Base-by-base conservation (phyloP, 2,888 invertebrate species). In the Agrotis clavis region DNA sequence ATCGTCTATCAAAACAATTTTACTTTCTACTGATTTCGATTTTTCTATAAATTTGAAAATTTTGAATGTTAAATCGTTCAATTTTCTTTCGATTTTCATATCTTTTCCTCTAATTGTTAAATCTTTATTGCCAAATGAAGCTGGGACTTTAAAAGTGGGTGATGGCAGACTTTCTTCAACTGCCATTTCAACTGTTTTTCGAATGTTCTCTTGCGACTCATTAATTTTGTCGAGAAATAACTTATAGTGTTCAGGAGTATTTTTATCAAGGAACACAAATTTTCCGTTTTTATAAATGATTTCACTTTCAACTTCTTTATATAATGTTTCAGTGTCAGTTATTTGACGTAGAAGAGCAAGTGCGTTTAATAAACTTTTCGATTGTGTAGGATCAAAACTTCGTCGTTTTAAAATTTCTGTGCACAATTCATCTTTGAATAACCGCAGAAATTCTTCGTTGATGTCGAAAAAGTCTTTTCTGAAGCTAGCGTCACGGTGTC, bases 111-210 rank as follows among this genome's bases (percentile, higher is more conserved):
- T 72, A 53, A 83, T 59, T 1, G 67, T 53, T 41, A 83, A 56
- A 53, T 83, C 78, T 30, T 61, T 64, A 54, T 83, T 83, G 9
- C 83, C 83, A 60, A 83, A 83, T 4, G 64, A 51, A 30, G 47
- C 41, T 3, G 83, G 83, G 1, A 84, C 67, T 68, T 77, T 79
- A 19, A 84, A 67, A 25, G 56, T n/a, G 50, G 18, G 14, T 18
- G 61, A 48, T 18, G 14, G 18, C 13, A 83, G 48, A 30, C 60
- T 69, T 45, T 59, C 25, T 16, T 21, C 41, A 18, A 72, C 69
- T 50, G 62, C 50, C 4, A 57, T 51, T 64, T 59, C 35, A 21
- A 76, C 62, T 0, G 76, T 77, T 67, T 67, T 54, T 0, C 73
- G 25, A 41, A 70, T 51, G 11, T 53, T 25, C 11, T 63, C n/a